Conservation (phyloP, 2,113 vertebrate species). For the Casuarius casuarius region DNA sequence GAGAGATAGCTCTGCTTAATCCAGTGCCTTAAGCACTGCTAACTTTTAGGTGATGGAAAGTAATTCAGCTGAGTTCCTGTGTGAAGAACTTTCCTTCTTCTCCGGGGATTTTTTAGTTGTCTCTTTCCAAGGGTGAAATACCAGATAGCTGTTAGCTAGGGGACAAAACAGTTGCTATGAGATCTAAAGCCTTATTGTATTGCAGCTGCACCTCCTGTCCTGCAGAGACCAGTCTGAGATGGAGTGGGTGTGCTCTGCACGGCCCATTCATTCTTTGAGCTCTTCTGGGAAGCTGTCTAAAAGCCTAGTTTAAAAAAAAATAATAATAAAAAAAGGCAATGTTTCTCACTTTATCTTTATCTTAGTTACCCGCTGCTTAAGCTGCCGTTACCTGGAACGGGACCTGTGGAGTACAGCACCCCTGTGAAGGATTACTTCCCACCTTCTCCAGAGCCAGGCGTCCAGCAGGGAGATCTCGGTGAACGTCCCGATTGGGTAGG, state of each 20-base stretch:
- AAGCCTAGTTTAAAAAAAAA: neutral
- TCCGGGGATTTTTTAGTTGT: neutral
- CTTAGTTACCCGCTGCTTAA: constrained; percentile 90
- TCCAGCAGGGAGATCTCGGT: constrained; percentile 70
- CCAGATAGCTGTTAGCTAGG: too few species aligned
- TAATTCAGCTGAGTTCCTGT: neutral
- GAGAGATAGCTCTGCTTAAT: neutral
- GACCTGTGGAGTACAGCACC: constrained; percentile 94
- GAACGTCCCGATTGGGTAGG: constrained; percentile 92
- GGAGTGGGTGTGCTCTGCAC: neutral
- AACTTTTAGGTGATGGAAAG: too few species aligned
- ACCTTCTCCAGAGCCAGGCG: constrained; percentile 71
- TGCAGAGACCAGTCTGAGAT: neutral
- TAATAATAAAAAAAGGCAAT: accelerated
- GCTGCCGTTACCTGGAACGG: constrained; percentile 93
- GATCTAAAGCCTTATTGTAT: accelerated
- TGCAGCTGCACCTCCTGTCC: neutral
- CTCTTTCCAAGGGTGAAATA: neutral
- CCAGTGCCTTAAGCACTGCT: neutral
- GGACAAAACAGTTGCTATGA: neutral
- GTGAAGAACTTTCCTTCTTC: neutral
- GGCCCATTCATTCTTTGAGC: accelerated
- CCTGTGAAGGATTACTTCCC: constrained; percentile 87
- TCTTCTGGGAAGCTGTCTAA: neutral
- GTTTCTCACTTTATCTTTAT: neutral